A percentile compares a stretch with the other conserved stretches of the same genome.
Conservation (phyloP, 2,113 vertebrate species). For the Felis chaus region DNA sequence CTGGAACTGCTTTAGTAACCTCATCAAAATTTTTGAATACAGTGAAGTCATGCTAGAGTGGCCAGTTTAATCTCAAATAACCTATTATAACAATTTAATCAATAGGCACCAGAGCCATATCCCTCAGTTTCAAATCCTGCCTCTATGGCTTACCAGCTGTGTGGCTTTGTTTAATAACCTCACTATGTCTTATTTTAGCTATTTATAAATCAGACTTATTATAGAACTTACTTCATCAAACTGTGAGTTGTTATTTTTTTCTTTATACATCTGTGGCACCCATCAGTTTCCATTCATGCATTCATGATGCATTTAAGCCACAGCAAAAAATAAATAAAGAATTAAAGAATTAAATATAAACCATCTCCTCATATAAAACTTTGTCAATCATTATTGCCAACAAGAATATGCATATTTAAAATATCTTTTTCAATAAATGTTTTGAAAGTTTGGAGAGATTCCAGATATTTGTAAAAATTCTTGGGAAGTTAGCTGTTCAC, state of each 20-base stretch:
- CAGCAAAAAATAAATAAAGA: not conserved
- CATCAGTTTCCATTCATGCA: not conserved
- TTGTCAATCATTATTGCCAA: not conserved
- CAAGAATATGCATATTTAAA: not conserved
- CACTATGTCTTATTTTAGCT: not conserved
- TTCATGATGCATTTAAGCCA: not conserved
- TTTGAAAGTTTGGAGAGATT: not conserved
- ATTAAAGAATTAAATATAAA: not conserved
- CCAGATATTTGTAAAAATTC: not conserved
- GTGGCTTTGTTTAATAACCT: not conserved
- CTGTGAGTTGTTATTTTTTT: not conserved
- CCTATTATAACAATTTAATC: not conserved
- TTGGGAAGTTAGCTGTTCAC: not conserved
- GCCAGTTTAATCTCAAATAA: not conserved
- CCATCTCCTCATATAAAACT: not conserved
- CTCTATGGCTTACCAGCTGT: not conserved
- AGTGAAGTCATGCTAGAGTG: not conserved
- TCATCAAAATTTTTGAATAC: not conserved
- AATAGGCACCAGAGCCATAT: not conserved
- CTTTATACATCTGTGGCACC: not conserved
- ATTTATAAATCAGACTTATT: not conserved
- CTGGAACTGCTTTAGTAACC: not conserved
- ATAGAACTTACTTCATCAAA: not conserved
- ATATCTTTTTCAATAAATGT: not conserved
- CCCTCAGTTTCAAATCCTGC: not conserved